Evolutionary conservation across 2,113 vertebrate genomes (phyloP), one percentile per base, ranked within the genome.

Genomic region (Notothenia rossii): DNA sequence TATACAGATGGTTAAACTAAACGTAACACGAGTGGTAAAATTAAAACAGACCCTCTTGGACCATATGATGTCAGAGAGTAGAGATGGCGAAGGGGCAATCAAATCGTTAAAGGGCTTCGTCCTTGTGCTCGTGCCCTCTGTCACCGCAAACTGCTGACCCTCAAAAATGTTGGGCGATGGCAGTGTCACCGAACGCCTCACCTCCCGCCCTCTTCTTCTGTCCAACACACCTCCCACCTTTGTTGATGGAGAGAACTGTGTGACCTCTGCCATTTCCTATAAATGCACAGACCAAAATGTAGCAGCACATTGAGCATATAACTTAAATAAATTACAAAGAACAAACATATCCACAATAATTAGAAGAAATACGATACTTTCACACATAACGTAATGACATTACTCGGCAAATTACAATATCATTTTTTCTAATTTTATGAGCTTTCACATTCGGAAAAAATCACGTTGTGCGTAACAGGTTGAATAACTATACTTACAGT

Each of bases 111-210:
- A 59, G 4, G 22, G 33, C 40, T 65, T 55, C 15, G 78, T 81
- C 85, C 82, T 84, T 78, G 59, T 70, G 46, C 10, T 7, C 3
- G 7, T 50, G 74, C 61, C 72, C 83, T 82, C 50, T 14, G 20
- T 40, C 69, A 1, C 68, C 1, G 17, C 70, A 76, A 72, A 89
- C 59, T 5, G 90, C 78, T 87, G 88, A 90, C 81, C 86, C 83
- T 58, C 12, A 4, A 12, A 40, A 40, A 40, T 71, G 60, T 78
- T 29, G 20, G 51, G 25, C 20, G 40, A 55, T n/a, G n/a, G 10
- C 55, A 0, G 79, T 72, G 61, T 80, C 73, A 46, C 82, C 7
- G 7, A 49, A 54, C 64, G 66, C 25, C 67, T 63, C 15, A 29
- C 51, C 60, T 63, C 25, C 5, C 40, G 53, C 48, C 17, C 7